Conservation (phyloP, 2,797 vertebrate genomes). For the Morelia viridis region DNA sequence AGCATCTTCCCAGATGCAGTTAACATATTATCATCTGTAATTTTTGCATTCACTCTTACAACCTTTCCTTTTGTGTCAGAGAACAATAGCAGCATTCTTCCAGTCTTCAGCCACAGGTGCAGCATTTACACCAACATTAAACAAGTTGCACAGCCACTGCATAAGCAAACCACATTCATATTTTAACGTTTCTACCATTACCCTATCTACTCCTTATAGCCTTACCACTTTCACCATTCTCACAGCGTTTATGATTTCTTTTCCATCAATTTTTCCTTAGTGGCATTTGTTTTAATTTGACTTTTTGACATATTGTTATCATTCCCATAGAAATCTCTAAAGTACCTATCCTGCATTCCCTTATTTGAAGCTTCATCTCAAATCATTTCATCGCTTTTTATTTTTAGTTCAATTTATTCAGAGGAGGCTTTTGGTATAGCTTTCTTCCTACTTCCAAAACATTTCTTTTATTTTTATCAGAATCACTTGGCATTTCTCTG, state of each 20-base stretch:
- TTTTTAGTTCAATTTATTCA: not conserved
- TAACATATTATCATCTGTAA: no score
- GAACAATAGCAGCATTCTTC: not conserved
- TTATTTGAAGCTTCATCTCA: not conserved
- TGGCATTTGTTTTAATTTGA: not conserved
- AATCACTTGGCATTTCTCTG: not conserved
- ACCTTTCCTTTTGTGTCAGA: not conserved
- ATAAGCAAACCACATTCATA: not conserved
- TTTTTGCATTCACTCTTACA: not conserved
- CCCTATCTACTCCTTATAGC: not conserved
- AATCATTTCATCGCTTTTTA: not conserved
- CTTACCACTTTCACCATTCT: not conserved
- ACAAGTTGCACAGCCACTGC: not conserved
- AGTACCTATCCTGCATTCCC: not conserved
- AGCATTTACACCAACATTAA: not conserved
- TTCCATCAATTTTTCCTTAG: not conserved
- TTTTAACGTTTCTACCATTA: not conserved
- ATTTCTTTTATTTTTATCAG: not conserved
- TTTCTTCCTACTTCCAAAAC: not conserved
- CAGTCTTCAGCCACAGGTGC: not conserved
- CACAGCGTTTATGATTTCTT: not conserved
- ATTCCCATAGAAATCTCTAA: not conserved
- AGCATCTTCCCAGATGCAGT: not conserved
- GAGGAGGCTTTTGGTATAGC: not conserved
- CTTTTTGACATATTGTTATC: not conserved